Percentiles rank a stretch among this genome's conserved stretches.
Evolutionary conservation across 2,113 vertebrate genomes (phyloP).

Genomic region (Pygoscelis adeliae): DNA sequence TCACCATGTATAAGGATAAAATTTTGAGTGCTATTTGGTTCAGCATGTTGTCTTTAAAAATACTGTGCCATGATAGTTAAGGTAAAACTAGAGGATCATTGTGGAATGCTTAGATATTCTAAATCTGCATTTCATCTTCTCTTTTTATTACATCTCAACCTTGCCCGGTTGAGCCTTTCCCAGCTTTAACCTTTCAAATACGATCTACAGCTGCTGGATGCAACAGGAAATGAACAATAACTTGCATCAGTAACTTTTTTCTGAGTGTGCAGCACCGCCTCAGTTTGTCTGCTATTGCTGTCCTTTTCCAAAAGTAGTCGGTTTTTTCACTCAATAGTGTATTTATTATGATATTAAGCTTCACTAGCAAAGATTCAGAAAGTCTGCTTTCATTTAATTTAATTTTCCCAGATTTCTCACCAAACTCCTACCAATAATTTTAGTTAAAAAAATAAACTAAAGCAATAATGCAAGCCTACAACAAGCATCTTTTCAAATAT

Average conservation of each 20-base stretch:
- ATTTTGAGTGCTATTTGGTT: neutral
- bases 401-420: neutral
- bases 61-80: neutral
- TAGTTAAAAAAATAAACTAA: neutral
- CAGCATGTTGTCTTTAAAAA: neutral
- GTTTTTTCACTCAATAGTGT: neutral
- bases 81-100: neutral
- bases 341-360: neutral
- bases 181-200: neutral
- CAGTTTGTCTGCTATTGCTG: neutral
- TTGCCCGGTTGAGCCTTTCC: neutral
- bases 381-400: neutral
- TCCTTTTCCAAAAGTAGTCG: neutral
- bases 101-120: neutral
- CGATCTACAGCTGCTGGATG: neutral
- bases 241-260: neutral
- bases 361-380: neutral
- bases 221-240: slow-evolving; percentile 2
- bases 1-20: neutral
- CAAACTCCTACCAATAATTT: neutral
- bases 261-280: neutral
- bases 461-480: neutral
- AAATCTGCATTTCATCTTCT: neutral
- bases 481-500: neutral
- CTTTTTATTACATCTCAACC: neutral